Base-by-base conservation (phyloP, 2,888 invertebrate species). In the Ceramica pisi region DNA sequence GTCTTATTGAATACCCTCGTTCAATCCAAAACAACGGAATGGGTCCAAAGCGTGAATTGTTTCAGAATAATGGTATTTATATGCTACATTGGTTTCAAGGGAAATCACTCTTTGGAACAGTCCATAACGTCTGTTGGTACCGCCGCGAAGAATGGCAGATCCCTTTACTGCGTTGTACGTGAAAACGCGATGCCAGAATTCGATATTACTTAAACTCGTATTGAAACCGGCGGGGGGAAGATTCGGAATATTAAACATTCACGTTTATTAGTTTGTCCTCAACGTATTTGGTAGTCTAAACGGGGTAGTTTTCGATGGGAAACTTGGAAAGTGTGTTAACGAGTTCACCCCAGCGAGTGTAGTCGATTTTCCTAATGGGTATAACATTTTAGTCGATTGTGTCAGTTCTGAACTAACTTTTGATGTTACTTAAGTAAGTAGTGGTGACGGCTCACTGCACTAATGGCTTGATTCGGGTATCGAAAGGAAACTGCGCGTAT, bases 51-150 rank as follows among this genome's bases (percentile, higher is more conserved):
- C 92, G 93, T 90, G 93, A 92, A 95, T 94, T 94, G 95, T 95
- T 94, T 93, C 94, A 93, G 90, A 94, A 94, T 95, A 95, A 95
- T 94, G 93, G 94, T 95, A 95, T 95, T 95, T 95, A 94, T 95
- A 94, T 94, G 95, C 93, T 94, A 94, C 96, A 96, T 96, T 93
- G 95, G 95, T 94, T 95, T 93, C 95, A 94, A 92, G 95, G 95
- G 95, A 96, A 96, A 96, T 96, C 95, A 96, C 93, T 95, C 93
- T 91, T 85, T 88, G 83, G 92, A 92, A 93, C 92, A 93, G 93
- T 89, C 94, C 92, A 92, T 94, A 93, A 91, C 94, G 91, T 91
- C 90, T 90, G 85, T 78, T 78, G 78, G 75, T 67, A 68, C 74
- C 60, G 74, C 64, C 67, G 72, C 68, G 80, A 84, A 92, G 85